Evolutionary conservation across 2,797 vertebrate genomes (phyloP), one percentile per base, ranked within the genome.

Genomic region (Eptatretus atami): DNA sequence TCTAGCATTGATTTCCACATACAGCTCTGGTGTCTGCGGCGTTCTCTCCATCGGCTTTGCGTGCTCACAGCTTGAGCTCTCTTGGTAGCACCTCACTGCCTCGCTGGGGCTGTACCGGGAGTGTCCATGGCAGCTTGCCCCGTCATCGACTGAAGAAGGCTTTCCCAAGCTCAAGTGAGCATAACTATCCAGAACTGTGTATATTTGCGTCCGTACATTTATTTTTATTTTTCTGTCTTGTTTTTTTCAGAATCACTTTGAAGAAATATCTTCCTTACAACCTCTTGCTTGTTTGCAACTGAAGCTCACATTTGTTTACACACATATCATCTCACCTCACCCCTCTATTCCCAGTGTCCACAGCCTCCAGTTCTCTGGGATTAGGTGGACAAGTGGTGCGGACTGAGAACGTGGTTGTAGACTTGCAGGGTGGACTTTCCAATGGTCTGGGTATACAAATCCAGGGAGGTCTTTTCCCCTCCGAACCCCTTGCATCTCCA

Each of bases 71-170:
- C 74, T 81, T 95, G 74, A 93, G 86, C 69, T 95, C 88, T 74
- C 81, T 98, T 68, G 92, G 88, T 75, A 85, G 85, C 83, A 84
- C 81, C 71, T 86, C 85, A 52, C 74, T 94, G 74, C 87, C 90
- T 71, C 78, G 87, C 92, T 80, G 76, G 57, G 57, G 57, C 57
- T 61, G n/a, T 61, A 12, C 57, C 57, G n/a, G 57, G 80, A 85
- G 76, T 93, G 93, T 75, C 88, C 87, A 69, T 25, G 57, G 57
- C 57, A 61, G 57, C 57, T 25, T 61, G 57, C 82, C 83, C 76
- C 81, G 83, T 75, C 83, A 83, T 73, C 77, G 78, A 72, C 92
- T 90, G 76, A 98, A 93, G 79, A 98, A 98, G 74, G 88, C 95
- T 75, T 90, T 92, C 76, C 95, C 92, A 77, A 98, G 90, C 70